Conservation (phyloP, 2,888 invertebrate species). For the Himalopsyche tibetana region DNA sequence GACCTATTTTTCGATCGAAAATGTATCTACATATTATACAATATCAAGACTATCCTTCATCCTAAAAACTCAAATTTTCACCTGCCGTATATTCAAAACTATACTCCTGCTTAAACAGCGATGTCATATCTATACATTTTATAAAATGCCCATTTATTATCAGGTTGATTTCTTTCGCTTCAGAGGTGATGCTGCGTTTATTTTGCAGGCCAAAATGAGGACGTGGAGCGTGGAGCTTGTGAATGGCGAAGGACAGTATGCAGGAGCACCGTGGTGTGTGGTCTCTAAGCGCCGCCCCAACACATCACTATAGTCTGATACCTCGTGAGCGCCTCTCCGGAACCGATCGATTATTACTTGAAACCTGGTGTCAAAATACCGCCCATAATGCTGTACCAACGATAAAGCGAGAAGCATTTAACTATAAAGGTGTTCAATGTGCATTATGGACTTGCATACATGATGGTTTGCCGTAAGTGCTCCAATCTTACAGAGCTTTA, state of each 20-base stretch:
- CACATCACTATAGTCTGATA: conserved; percentile 16
- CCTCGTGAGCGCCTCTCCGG: conserved; percentile 20
- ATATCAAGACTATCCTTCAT: no score
- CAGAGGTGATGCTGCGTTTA: neutral
- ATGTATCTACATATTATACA: no score
- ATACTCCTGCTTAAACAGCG: no score
- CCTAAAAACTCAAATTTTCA: no score
- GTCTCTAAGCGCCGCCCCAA: conserved; percentile 19
- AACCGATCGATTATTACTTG: conserved; percentile 20
- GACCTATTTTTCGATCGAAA: no score
- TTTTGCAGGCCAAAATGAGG: neutral
- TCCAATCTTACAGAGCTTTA: neutral
- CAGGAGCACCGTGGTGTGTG: conserved; percentile 13
- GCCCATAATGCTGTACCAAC: conserved; percentile 13
- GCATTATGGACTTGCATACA: neutral
- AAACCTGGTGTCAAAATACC: conserved; percentile 31
- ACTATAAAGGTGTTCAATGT: neutral
- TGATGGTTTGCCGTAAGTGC: conserved; percentile 5
- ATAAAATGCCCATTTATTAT: no score
- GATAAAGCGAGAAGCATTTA: conserved; percentile 14
- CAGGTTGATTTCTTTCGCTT: conserved; percentile 8
- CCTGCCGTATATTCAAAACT: no score
- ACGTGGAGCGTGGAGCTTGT: neutral
- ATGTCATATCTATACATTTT: no score
- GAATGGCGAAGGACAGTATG: neutral